A percentile compares a stretch with the other conserved stretches of the same genome.
phyloP scores from a whole-genome alignment of 2,113 vertebrate species.

The Etheostoma spectabile region DNA sequence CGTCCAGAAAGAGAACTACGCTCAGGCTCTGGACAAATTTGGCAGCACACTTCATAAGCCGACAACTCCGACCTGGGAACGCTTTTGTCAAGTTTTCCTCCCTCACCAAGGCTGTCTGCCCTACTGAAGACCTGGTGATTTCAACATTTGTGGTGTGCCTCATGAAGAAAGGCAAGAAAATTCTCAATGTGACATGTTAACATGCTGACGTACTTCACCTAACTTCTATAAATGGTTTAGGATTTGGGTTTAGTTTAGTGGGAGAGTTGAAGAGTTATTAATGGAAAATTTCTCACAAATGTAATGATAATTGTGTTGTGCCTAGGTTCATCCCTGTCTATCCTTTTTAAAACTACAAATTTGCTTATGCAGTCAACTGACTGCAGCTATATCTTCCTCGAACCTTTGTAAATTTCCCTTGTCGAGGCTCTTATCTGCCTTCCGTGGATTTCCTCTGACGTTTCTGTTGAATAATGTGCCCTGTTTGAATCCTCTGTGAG shows the following conservation, averaged over 20 bases:
- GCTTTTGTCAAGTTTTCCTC: constrained; percentile 98
- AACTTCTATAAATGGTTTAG: constrained; percentile 57
- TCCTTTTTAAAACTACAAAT: constrained; percentile 10
- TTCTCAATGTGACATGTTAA: background rate
- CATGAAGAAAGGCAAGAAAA: background rate
- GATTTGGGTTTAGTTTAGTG: constrained; percentile 52
- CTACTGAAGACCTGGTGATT: constrained; percentile 99
- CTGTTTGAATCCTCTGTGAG: constrained; percentile 67
- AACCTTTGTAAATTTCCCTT: constrained; percentile 11
- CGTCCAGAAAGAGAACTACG: constrained; percentile 97
- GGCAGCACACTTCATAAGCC: constrained; percentile 99
- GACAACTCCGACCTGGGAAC: constrained; percentile 97
- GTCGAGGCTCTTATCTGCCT: constrained; percentile 50
- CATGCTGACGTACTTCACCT: background rate
- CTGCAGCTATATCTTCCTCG: constrained; percentile 18
- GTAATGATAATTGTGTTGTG: background rate
- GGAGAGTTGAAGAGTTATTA: constrained; percentile 2
- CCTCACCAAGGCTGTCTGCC: constrained; percentile 94
- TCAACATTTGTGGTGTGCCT: background rate
- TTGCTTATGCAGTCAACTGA: constrained; percentile 20
- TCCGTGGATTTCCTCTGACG: constrained; percentile 57
- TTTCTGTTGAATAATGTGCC: constrained; percentile 69
- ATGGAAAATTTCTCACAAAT: background rate
- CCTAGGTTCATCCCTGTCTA: background rate
- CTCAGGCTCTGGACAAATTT: constrained; percentile 97